A percentile compares a stretch with the other conserved stretches of the same genome.
Conservation (phyloP, 23 tunicate species). For the Aplidium turbinatum region DNA sequence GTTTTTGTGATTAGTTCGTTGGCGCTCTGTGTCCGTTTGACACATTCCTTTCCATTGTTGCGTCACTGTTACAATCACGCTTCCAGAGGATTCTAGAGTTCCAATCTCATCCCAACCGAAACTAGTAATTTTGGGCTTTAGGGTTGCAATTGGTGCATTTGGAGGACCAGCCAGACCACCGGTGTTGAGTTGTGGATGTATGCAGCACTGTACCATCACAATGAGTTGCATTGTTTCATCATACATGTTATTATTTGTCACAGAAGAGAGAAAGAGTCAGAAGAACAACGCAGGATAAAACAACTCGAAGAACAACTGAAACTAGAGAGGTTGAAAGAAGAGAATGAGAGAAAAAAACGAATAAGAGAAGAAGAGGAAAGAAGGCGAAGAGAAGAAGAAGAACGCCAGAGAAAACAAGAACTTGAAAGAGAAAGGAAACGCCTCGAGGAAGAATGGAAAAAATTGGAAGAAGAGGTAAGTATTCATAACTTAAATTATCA, state of each 20-base stretch:
- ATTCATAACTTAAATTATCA: not conserved
- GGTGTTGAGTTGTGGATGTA: too few relatives aligned
- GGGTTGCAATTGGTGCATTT: too few relatives aligned
- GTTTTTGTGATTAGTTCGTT: too few relatives aligned
- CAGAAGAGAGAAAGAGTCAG: constrained; percentile 70
- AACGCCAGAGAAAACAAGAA: constrained; percentile 51
- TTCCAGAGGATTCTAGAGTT: too few relatives aligned
- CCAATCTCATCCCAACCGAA: too few relatives aligned
- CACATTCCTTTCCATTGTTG: too few relatives aligned
- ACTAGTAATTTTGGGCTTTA: too few relatives aligned
- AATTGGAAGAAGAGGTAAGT: constrained; percentile 81
- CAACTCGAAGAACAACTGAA: constrained; percentile 58
- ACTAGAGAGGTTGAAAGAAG: constrained; percentile 55
- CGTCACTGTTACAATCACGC: too few relatives aligned
- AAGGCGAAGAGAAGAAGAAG: constrained; percentile 72
- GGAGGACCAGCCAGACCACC: too few relatives aligned
- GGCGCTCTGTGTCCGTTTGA: too few relatives aligned
- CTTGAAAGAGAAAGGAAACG: constrained; percentile 63
- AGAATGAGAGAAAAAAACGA: constrained; percentile 64
- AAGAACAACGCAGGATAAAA: constrained; percentile 57
- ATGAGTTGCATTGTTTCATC: too few relatives aligned
- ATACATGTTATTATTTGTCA: not conserved
- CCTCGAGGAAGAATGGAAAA: constrained; percentile 68
- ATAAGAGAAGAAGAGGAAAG: constrained; percentile 75
- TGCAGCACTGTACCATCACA: too few relatives aligned